Evolutionary conservation across 2,797 vertebrate species (phyloP), one percentile per base, ranked within the genome.

Genomic region (Enoplosus armatus): DNA sequence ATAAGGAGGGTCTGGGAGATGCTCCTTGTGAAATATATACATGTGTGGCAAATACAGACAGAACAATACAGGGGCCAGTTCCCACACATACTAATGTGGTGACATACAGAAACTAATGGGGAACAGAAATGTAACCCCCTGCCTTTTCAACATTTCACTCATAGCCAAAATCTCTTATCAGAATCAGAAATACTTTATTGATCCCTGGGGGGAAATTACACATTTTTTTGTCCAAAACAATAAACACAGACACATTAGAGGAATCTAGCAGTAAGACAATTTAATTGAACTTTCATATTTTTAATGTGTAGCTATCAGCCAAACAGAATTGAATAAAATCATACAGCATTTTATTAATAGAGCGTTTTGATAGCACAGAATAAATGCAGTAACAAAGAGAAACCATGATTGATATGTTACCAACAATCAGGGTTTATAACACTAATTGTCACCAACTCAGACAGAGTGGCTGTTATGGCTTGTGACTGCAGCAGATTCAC

Each of bases 21-120:
- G 55, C 80, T 83, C 16, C 80, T 82, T 72, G 76, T 79, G 73
- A 88, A 85, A 90, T 82, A 76, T 53, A 82, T 68, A 83, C 66
- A n/a, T n/a, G n/a, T 76, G 77, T 88, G 82, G 80, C 83, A 89
- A 84, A 91, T 68, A 68, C 70, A 86, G 74, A 87, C 65, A 62
- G 60, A 83, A 77, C 55, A 85, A 86, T 75, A 77, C 64, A 64
- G 16, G 35, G 62, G 29, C 48, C 51, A n/a, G 37, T 74, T 43
- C 31, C 60, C 62, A 75, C 66, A 72, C 68, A 84, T 63, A 43
- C 63, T 47, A 54, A 39, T 58, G 58, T 74, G 63, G 51, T 83
- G 80, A 90, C 75, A 81, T 60, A 66, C 59, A 79, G 62, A 65
- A 31, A 74, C 39, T 73, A 85, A 87, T 66, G 48, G 48, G 64